Evolutionary conservation across 2,888 invertebrate genomes (phyloP).

Genomic region (Synergus itoensis): DNA sequence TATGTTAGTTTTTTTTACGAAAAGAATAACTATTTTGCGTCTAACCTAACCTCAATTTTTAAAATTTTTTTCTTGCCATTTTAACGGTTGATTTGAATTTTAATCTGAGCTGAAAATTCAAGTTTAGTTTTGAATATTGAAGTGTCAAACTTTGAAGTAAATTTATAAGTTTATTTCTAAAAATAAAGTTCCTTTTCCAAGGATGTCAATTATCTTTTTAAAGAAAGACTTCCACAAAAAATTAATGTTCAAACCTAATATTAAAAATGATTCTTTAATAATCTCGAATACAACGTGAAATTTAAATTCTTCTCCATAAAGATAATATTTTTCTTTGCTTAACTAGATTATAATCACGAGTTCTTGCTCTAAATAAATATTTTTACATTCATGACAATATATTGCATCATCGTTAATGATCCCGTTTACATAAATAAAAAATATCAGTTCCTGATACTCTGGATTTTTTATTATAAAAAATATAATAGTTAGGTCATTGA

Average conservation of each 20-base stretch:
- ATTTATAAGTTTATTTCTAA: no score
- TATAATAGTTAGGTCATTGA: not conserved
- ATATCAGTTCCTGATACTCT: not conserved
- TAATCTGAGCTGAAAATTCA: no score
- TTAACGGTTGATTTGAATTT: no score
- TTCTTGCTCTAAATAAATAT: slow-evolving; percentile 4
- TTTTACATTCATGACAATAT: not conserved
- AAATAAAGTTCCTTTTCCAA: no score
- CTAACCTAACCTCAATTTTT: not conserved
- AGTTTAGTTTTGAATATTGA: no score
- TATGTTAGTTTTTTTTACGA: not conserved
- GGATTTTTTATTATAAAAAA: not conserved
- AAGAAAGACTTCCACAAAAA: no score
- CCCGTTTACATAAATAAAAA: not conserved
- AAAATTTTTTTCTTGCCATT: no score
- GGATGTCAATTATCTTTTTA: no score
- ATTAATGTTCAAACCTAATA: no score
- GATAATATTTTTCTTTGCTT: not conserved
- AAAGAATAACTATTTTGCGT: not conserved
- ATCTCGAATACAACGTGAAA: not conserved
- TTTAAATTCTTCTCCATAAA: not conserved
- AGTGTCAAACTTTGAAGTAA: no score
- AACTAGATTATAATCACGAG: not conserved
- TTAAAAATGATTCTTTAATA: not conserved
- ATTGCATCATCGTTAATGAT: not conserved